A percentile compares a stretch with the other conserved stretches of the same genome.
Conservation (phyloP, 2,113 vertebrate species). For the Scolopax mira region DNA sequence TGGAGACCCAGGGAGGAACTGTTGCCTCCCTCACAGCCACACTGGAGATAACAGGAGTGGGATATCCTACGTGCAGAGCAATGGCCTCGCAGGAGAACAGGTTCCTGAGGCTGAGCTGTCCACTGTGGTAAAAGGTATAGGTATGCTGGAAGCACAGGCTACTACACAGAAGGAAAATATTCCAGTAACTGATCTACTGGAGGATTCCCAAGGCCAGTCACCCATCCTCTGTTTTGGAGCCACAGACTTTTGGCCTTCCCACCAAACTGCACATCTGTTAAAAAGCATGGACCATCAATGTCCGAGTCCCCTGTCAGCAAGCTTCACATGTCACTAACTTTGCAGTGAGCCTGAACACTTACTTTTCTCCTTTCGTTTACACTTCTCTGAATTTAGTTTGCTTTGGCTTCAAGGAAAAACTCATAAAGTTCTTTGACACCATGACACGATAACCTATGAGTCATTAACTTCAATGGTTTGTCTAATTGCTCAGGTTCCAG, state of each 20-base stretch:
- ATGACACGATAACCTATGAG: conserved; percentile 14
- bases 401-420: conserved; percentile 49
- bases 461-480: conserved; percentile 43
- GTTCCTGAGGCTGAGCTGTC: not conserved
- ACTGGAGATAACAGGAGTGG: not conserved
- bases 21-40: not conserved
- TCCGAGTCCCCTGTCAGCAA: not conserved
- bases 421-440: conserved; percentile 43
- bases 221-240: not conserved
- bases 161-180: not conserved
- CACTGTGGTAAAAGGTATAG: not conserved
- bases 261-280: conserved; percentile 39
- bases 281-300: conserved; percentile 22
- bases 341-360: conserved; percentile 60
- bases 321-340: conserved; percentile 43
- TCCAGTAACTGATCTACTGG: not conserved
- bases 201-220: conserved; percentile 26
- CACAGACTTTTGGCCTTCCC: not conserved
- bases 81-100: accelerated
- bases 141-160: not conserved
- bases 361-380: conserved; percentile 51
- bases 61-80: not conserved
- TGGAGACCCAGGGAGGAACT: not conserved
- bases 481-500: conserved; percentile 1
- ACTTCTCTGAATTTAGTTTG: conserved; percentile 46